Evolutionary conservation across 37 sponge, comb jelly and placozoan genomes (phyloP), one percentile per base, ranked within the genome.

Genomic region (Aplysina aerophoba): DNA sequence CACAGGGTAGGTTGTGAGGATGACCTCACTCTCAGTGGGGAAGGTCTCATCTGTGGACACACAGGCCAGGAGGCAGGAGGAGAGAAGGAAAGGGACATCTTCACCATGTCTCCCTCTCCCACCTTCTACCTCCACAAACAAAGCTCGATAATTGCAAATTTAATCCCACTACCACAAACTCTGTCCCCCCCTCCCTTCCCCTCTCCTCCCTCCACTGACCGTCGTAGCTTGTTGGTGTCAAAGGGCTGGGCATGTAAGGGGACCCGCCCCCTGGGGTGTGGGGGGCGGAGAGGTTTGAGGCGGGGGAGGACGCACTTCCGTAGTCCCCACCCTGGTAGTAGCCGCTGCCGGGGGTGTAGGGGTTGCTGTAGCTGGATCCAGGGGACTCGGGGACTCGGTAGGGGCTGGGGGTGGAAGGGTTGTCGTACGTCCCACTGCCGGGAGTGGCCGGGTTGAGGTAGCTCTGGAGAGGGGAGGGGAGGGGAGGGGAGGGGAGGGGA

Each of bases 371-470:
- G 50, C 50, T 44, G 80, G 79, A 73, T 39, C 83, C 87, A 0
- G 93, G 93, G 38, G 93, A 93, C 33, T 93, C 90, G 12, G 87
- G 73, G 4, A 90, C 38, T 6, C 65, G 24, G 11, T 77, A 37
- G 0, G 92, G 84, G 53, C 93, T 87, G 28, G 93, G 93, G 11
- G 93, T 89, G 57, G 83, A 78, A 41, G 93, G 93, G 22, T 93
- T 88, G 56, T 92, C 93, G 80, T 92, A 92, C 24, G 74, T 60
- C 25, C 39, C 25, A 72, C 93, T 86, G 13, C 91, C 91, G 55
- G 93, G 93, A 44, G 93, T 93, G 33, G 88, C 88, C 17, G 93
- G 93, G 55, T 93, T 93, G 17, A 83, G 35, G 58, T 90, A 93
- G 44, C 69, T 87, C 90, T 93, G 63, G 15, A 25, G 54, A 38